Base-by-base conservation (phyloP, 2,888 invertebrate genomes). In the Cryptus armator region DNA sequence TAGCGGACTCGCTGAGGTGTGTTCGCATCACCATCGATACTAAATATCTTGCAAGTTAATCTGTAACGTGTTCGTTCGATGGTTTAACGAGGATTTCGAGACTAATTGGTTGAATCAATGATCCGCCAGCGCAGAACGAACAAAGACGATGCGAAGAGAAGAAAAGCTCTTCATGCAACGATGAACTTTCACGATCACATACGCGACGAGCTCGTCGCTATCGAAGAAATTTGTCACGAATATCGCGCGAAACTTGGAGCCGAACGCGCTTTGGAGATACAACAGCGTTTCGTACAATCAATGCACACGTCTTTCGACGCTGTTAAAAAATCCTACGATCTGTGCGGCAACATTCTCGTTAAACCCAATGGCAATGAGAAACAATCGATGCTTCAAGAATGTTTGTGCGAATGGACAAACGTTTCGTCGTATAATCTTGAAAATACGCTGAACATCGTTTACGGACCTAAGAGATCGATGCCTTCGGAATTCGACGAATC, bases 401-500 rank as follows among this genome's bases (percentile, higher is more conserved):
- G 87, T 19, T 70, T 53, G 12, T 86, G 84, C 43, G 56, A 64
- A 32, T 90, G 88, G 90, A 71, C 64, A 14, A 90, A 90, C 71
- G 48, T 77, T 14, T 59, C 71, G 0, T 12, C 64, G 2, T 19
- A 16, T n/a, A n/a, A 9, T 24, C 62, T 89, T 12, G 85, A 87
- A 6, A 84, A 86, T 7, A 86, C 86, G 4, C 85, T 68, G 24
- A 72, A 88, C 14, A 85, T 88, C 51, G 32, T 85, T 14, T 44
- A 71, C 16, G 80, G 83, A 6, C 83, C 86, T 2, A 87, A 67
- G 19, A 62, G 43, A 29, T 19, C 44, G 4, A 68, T 82, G 16
- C 77, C 81, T 5, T 85, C 88, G 67, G 83, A 86, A 51, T 89
- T 89, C 64, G 89, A 89, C 62, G 83, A 88, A 12, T 81, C 84